Conservation (phyloP, 2,113 vertebrate species). For the rabbit (Oryctolagus cuniculus) region mOryCun1.1 NC_091445.1:91346001-91346500, state of each 20-base stretch:
- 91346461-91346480: neutral
- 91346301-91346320: accelerated
- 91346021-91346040: neutral
- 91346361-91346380: neutral
- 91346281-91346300: neutral
- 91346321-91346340: no score
- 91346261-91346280: accelerated
- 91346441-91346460: no score
- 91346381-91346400: accelerated
- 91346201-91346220: neutral
- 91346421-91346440: neutral
- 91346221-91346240: neutral
- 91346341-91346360: neutral
- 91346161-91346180: neutral
- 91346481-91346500: neutral
- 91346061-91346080: neutral
- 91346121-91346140: neutral
- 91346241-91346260: neutral
- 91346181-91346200: neutral
- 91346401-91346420: accelerated
- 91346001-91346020: neutral
- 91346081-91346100: neutral
- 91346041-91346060: accelerated
- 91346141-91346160: neutral
- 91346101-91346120: neutral